phyloP scores from a whole-genome alignment of 2,888 invertebrate genomes.

The Ferdinandea cuprea region DNA sequence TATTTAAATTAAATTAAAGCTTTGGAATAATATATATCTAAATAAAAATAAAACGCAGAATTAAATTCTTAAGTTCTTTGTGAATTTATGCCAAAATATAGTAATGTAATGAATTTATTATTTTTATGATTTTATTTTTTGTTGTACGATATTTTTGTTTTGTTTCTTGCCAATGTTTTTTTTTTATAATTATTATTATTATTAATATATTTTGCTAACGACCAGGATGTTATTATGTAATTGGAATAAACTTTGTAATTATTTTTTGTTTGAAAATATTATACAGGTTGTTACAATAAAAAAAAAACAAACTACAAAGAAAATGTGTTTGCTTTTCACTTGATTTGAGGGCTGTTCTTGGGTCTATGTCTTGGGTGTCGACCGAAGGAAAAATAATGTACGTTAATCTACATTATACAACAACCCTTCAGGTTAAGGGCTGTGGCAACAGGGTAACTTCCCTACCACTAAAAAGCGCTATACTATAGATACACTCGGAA shows the following conservation, averaged over 20 bases:
- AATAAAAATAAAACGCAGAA: constrained; percentile 6
- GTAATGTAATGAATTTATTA: constrained; percentile 52
- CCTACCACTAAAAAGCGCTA: no score
- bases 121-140: constrained; percentile 22
- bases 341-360: no score
- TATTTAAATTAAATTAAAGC: constrained; percentile 9
- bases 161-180: constrained; percentile 50
- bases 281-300: constrained; percentile 37
- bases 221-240: constrained; percentile 56
- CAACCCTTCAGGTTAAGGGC: no score
- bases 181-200: no score
- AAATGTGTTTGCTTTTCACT: background rate
- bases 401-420: no score
- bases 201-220: constrained; percentile 40
- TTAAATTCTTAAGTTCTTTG: constrained; percentile 44
- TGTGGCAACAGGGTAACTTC: no score
- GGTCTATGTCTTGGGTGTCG: no score
- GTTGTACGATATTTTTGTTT: constrained; percentile 52
- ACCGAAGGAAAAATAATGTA: no score
- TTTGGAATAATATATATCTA: constrained; percentile 21
- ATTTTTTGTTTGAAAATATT: constrained; percentile 30
- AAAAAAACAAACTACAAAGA: constrained; percentile 1
- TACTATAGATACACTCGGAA: no score
- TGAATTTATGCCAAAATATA: constrained; percentile 65
- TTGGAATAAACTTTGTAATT: constrained; percentile 32